Conservation (phyloP, 1,140 invertebrate genomes). For the Scaptomyza pallida region DNA sequence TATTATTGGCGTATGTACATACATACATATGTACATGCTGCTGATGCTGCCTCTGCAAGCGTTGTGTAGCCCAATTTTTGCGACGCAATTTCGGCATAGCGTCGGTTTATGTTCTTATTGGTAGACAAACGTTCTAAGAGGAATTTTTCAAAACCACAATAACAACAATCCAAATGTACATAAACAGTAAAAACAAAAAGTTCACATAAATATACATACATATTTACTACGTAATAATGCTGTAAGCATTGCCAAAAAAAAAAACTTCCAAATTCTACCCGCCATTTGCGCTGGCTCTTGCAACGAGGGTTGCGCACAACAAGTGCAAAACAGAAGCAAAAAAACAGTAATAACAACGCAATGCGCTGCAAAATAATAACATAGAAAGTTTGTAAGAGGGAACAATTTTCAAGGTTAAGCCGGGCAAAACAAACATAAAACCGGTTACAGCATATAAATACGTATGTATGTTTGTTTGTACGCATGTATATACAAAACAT, state of each 20-base stretch:
- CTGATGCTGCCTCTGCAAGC: slow-evolving; percentile 19
- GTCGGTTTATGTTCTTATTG: slow-evolving; percentile 50
- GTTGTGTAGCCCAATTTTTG: slow-evolving; percentile 43
- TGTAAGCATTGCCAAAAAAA: slow-evolving; percentile 19
- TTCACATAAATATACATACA: neutral
- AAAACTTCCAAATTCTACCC: neutral
- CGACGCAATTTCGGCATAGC: slow-evolving; percentile 69
- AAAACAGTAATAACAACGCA: slow-evolving; percentile 40
- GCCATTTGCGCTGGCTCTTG: neutral
- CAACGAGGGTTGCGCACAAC: slow-evolving; percentile 51
- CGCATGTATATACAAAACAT: neutral
- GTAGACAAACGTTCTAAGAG: neutral
- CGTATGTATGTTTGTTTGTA: neutral
- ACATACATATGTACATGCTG: too few species aligned
- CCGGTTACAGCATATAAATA: slow-evolving; percentile 54
- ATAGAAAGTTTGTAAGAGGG: slow-evolving; percentile 75
- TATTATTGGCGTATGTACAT: slow-evolving; percentile 4
- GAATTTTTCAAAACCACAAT: slow-evolving; percentile 29
- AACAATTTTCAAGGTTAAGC: slow-evolving; percentile 79
- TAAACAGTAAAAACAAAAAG: neutral
- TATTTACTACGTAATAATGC: slow-evolving; percentile 7
- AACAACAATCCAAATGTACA: slow-evolving; percentile 6
- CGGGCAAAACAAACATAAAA: slow-evolving; percentile 83
- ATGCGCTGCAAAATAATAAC: slow-evolving; percentile 71
- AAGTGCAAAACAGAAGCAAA: slow-evolving; percentile 61